Base-by-base conservation (phyloP, 2,113 vertebrate genomes). In the Emydura subglobosa region DNA sequence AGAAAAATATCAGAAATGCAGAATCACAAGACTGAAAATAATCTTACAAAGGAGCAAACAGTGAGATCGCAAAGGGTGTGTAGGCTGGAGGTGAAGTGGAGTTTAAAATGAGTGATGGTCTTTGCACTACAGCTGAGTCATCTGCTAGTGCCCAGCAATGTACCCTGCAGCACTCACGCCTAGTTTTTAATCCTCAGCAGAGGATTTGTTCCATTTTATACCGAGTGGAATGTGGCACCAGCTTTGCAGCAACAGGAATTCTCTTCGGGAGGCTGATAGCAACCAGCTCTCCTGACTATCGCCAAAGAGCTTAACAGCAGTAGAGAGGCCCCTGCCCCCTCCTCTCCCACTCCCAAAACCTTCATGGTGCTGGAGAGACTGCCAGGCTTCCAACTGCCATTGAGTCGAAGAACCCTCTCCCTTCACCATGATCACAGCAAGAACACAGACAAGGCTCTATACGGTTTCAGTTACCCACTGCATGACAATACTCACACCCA, bases 31-130 rank as follows among this genome's bases (percentile, higher is more conserved):
- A 39, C 31, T 47, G 2, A 72, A 72, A 72, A 39, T 39, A n/a
- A 22, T 72, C 65, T 72, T 72, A 22, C n/a, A 72, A 72, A 72
- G 44, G 24, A 31, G 49, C 4, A 82, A 89, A 84, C 0, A 31
- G 6, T 21, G 8, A 0, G 0, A n/a, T 39, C 87, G 24, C 76
- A 90, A 80, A 78, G 82, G 44, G 53, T 27, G 55, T 3, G 1
- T 25, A 90, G 57, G 31, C 11, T 3, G 2, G 81, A 79, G 12
- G 13, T 11, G 16, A 93, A 85, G 53, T 72, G 79, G 39, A 27
- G 11, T 44, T 42, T 78, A 29, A 87, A 91, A 42, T 6, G 3
- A 25, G 13, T 27, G 86, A 42, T n/a, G 74, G 49, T 79, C 65
- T 91, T 79, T 44, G 29, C 1, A 34, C 14, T 53, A 55, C 17